Evolutionary conservation across 1,140 invertebrate genomes (phyloP).

Genomic region (Drosophila tropicalis): DNA sequence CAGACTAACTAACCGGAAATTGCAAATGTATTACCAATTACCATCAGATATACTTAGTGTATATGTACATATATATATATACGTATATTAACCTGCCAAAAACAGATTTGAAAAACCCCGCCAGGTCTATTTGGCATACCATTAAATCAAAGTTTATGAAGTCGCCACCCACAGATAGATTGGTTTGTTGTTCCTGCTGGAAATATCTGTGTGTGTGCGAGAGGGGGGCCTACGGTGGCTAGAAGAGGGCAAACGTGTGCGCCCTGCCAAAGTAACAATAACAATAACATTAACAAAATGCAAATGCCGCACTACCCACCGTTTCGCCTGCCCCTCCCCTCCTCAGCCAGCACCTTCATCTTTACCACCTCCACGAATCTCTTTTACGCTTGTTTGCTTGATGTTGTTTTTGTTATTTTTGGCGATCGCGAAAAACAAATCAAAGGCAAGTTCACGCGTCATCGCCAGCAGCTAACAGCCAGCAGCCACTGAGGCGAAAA

Average conservation of each 20-base stretch:
- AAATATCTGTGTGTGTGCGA: no score
- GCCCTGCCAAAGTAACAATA: slow-evolving; percentile 25
- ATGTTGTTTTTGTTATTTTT: slow-evolving; percentile 61
- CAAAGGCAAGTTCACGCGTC: slow-evolving; percentile 80
- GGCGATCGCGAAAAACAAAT: slow-evolving; percentile 63
- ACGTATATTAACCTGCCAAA: not conserved
- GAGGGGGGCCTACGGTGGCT: no score
- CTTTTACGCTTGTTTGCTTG: not conserved
- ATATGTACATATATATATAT: not conserved
- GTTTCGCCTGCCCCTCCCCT: not conserved
- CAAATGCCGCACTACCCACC: slow-evolving; percentile 28
- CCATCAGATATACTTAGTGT: not conserved
- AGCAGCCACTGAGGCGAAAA: slow-evolving; percentile 16
- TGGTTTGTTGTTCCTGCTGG: slow-evolving; percentile 5
- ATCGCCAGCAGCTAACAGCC: slow-evolving; percentile 53
- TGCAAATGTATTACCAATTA: slow-evolving; percentile 14
- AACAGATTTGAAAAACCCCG: not conserved
- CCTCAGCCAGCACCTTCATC: no score
- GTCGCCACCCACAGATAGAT: slow-evolving; percentile 12
- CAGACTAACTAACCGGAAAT: slow-evolving; percentile 36
- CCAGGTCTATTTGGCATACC: slow-evolving; percentile 41
- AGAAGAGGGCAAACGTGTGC: slow-evolving; percentile 33
- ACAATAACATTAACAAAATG: slow-evolving; percentile 54
- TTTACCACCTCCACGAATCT: not conserved
- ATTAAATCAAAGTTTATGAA: slow-evolving; percentile 38